Evolutionary conservation across 2,888 invertebrate genomes (phyloP), one percentile per base, ranked within the genome.

Genomic region (Mimumesa dahlbomi): DNA sequence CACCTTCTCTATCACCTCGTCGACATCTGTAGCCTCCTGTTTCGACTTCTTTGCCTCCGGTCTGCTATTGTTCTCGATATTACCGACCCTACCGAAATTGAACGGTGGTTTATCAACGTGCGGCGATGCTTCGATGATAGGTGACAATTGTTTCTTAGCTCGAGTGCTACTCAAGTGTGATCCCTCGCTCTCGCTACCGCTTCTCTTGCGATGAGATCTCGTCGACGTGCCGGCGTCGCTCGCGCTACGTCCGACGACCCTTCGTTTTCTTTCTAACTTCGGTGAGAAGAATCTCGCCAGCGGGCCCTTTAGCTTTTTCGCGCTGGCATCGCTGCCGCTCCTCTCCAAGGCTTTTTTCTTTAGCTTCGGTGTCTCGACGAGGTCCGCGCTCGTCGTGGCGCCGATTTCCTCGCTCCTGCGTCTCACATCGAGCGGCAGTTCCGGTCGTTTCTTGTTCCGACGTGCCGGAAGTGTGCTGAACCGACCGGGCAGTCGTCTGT

Each of bases 81-180:
- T 48, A 2, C 38, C 38, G 7, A 13, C 16, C 2, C 43, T 21
- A 11, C 66, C 77, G 25, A 88, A 89, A 48, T 86, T 75, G 45
- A 88, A 89, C 18, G 87, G 85, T 16, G 81, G 82, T 0, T 85
- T 84, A 77, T 85, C 83, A 79, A 94, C 94, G 73, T 93, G 91
- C 13, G 93, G 94, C 9, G 94, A 92, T 71, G 93, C 93, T 89
- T 95, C 95, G 74, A 95, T 95, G 52, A 96, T 95, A 0, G 95
- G 95, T 6, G 95, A 95, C 16, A 96, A 86, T 83, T 94, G 95
- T 62, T 93, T 91, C 84, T 94, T 94, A 75, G 92, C 92, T 59
- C 92, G 92, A 18, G 90, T 88, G 1, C 91, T 91, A 75, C 91
- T 91, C 7, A 91, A 86, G 72, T 92, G 92, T 6, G 85, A 83